Conservation (phyloP, 2,113 vertebrate genomes). For the Indri indri region DNA sequence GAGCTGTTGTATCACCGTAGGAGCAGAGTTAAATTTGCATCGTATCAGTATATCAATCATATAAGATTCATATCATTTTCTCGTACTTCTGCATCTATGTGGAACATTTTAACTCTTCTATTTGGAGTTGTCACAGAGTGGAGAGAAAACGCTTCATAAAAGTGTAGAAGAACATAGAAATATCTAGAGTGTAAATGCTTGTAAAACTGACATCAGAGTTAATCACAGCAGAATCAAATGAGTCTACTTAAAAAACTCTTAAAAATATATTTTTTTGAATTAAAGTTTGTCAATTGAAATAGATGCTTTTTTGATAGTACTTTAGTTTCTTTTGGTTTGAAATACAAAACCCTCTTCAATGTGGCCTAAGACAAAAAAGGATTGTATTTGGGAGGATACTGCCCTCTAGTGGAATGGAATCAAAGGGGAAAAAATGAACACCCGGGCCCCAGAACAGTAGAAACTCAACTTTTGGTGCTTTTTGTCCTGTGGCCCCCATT, state of each 20-base stretch:
- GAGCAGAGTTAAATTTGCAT: neutral
- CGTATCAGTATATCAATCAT: neutral
- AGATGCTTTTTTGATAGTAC: neutral
- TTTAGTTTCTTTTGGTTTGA: neutral
- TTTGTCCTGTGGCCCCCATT: neutral
- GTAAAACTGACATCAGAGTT: neutral
- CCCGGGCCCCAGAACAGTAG: neutral
- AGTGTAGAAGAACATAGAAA: neutral
- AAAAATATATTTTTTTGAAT: neutral
- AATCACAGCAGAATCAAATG: neutral
- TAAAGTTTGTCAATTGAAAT: neutral
- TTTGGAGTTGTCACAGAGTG: neutral
- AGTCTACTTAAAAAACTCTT: neutral
- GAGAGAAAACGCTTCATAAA: neutral
- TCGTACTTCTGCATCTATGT: neutral
- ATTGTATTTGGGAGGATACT: neutral
- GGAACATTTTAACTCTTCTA: neutral
- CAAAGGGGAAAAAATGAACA: neutral
- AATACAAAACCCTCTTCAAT: neutral
- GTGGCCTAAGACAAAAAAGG: neutral
- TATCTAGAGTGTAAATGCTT: neutral
- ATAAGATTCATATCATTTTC: neutral
- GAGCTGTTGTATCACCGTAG: neutral
- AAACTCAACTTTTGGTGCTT: neutral
- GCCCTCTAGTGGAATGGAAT: neutral